These are phyloP conservation scores for Onthophagus sagittarius DNA, from an alignment of 2,888 invertebrate species.

Conservation along the genomic window DNA sequence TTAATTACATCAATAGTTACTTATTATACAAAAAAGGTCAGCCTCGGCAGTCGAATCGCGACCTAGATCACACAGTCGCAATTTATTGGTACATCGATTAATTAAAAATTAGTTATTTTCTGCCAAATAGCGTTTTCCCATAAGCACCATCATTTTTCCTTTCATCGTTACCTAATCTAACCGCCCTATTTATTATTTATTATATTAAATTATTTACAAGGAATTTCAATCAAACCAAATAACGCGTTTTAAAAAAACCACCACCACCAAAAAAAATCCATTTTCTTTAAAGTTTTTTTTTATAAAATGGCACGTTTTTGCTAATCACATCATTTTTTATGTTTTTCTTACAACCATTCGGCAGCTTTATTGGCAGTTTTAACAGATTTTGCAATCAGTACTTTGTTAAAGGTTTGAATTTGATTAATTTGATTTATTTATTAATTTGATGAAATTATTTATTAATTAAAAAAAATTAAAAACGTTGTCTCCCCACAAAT, in stretches of 20 bases:
- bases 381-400: neutral
- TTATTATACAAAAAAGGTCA: slow-evolving; percentile 2
- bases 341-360: neutral
- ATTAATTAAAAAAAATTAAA: neutral
- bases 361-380: slow-evolving; percentile 13
- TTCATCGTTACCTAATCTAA: neutral
- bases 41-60: neutral
- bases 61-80: neutral
- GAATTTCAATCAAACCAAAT: neutral
- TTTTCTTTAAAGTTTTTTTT: neutral
- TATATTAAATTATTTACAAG: slow-evolving; percentile 3
- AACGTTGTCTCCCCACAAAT: slow-evolving; percentile 3
- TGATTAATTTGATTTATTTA: neutral
- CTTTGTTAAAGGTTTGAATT: slow-evolving; percentile 1
- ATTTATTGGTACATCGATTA: neutral
- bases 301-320: slow-evolving; percentile 18
- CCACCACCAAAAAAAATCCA: neutral
- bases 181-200: neutral
- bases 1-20: slow-evolving; percentile 1
- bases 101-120: no score
- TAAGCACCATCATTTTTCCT: slow-evolving; percentile 6
- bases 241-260: neutral
- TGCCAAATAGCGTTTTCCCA: neutral
- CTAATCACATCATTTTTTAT: slow-evolving; percentile 14
- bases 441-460: no score